phyloP scores from a whole-genome alignment of 2,888 invertebrate species.

The Apotomis capreana region DNA sequence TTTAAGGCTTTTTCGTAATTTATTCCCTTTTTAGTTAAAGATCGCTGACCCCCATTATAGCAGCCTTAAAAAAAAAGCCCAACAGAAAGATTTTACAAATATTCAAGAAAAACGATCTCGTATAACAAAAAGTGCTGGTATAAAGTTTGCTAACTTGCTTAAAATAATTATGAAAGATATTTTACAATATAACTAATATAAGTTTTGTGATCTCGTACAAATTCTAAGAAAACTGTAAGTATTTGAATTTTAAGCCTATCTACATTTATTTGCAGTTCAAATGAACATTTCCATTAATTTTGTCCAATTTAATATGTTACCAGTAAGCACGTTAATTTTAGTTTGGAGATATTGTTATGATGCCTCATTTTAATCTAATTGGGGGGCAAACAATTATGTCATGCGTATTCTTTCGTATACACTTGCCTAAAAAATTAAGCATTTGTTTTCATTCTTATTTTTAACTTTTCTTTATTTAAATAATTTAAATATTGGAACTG shows the following conservation, averaged over 20 bases:
- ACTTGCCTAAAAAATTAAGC: no score
- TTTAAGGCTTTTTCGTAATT: constrained; percentile 14
- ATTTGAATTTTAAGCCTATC: neutral
- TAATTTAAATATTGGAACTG: no score
- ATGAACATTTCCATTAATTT: neutral
- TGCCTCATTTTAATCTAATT: neutral
- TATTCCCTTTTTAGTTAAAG: constrained; percentile 3
- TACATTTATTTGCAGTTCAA: neutral
- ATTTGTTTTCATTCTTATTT: no score
- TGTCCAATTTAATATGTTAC: neutral
- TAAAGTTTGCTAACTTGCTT: neutral
- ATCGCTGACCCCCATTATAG: neutral
- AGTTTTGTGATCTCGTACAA: constrained; percentile 1
- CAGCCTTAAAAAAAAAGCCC: constrained; percentile 4
- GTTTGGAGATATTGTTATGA: neutral
- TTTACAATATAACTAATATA: neutral
- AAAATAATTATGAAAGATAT: neutral
- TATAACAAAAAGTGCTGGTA: neutral
- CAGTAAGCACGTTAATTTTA: no score
- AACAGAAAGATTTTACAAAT: neutral
- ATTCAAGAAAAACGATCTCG: neutral
- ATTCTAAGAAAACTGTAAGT: constrained; percentile 1
- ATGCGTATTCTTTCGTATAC: neutral
- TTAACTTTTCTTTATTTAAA: no score
- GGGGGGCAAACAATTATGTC: neutral